Conservation (phyloP, 2,113 vertebrate species). For the Arothron firmamentum region DNA sequence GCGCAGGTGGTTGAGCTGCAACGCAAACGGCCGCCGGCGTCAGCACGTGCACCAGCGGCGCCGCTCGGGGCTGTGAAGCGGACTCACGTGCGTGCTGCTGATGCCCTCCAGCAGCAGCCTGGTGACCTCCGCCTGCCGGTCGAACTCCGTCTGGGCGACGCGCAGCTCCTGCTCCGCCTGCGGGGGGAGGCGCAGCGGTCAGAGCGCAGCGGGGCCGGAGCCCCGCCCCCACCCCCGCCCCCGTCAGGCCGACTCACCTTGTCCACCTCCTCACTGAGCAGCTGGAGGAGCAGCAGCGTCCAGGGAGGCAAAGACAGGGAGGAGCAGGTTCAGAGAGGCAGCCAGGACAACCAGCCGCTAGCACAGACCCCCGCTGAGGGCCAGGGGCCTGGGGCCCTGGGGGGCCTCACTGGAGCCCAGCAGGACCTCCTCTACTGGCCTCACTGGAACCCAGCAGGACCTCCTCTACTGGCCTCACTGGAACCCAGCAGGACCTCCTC, state of each 20-base stretch:
- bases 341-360: background rate
- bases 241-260: too few relatives aligned
- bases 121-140: slow-evolving; percentile 92
- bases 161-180: slow-evolving; percentile 94
- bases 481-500: too few relatives aligned
- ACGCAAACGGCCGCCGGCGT: background rate
- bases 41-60: too few relatives aligned
- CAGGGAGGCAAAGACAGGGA: slow-evolving; percentile 33
- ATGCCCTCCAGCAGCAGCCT: slow-evolving; percentile 92
- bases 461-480: too few relatives aligned
- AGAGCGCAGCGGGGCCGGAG: background rate
- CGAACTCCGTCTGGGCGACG: slow-evolving; percentile 91
- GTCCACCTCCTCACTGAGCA: slow-evolving; percentile 94
- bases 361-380: too few relatives aligned
- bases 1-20: slow-evolving; percentile 91
- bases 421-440: too few relatives aligned
- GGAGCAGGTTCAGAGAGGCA: too few relatives aligned
- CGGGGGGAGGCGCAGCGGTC: slow-evolving; percentile 5
- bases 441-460: too few relatives aligned
- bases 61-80: too few relatives aligned
- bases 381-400: too few relatives aligned
- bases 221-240: background rate
- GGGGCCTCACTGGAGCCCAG: too few relatives aligned
- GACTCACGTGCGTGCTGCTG: slow-evolving; percentile 93
- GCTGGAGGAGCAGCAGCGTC: slow-evolving; percentile 78